These are phyloP conservation scores for Gymnoscopelus braueri DNA, from an alignment of 2,797 vertebrate species.

Conservation along the genomic window DNA sequence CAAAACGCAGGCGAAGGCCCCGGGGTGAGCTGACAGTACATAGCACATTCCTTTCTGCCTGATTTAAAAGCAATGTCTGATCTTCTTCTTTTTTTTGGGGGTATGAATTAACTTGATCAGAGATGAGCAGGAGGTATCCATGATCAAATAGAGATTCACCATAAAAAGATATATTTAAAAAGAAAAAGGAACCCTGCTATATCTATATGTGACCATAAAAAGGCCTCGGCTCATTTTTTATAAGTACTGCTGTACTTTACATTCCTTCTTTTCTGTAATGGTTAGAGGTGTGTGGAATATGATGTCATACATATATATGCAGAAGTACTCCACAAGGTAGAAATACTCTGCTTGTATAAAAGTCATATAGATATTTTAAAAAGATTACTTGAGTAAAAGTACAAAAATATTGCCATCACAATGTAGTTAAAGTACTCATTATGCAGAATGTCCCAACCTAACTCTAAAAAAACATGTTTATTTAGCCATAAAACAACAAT, in stretches of 20 bases:
- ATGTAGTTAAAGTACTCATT: too few species aligned
- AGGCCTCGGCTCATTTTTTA: too few species aligned
- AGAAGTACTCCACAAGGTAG: constrained; percentile 2
- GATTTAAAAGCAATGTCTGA: constrained; percentile 73
- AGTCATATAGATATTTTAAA: too few species aligned
- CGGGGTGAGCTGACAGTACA: constrained; percentile 60
- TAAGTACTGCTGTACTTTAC: too few species aligned
- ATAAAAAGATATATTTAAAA: constrained; percentile 33
- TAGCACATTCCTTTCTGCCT: constrained; percentile 79
- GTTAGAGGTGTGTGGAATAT: too few species aligned
- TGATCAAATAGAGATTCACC: constrained; percentile 46
- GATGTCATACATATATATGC: too few species aligned
- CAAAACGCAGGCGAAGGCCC: constrained; percentile 54
- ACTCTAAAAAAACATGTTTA: not conserved
- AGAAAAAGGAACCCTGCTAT: not conserved
- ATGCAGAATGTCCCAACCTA: not conserved
- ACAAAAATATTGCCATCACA: not conserved
- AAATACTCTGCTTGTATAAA: not conserved
- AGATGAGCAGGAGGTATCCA: constrained; percentile 66
- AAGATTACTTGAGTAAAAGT: constrained; percentile 13
- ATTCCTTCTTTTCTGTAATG: too few species aligned
- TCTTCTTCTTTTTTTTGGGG: constrained; percentile 51
- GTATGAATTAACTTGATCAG: constrained; percentile 67
- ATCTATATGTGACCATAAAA: too few species aligned
- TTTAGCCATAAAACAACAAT: not conserved